A percentile compares a stretch with the other conserved stretches of the same genome.
phyloP scores from a whole-genome alignment of 2,797 vertebrate genomes.

The Hylomyscus alleni region DNA sequence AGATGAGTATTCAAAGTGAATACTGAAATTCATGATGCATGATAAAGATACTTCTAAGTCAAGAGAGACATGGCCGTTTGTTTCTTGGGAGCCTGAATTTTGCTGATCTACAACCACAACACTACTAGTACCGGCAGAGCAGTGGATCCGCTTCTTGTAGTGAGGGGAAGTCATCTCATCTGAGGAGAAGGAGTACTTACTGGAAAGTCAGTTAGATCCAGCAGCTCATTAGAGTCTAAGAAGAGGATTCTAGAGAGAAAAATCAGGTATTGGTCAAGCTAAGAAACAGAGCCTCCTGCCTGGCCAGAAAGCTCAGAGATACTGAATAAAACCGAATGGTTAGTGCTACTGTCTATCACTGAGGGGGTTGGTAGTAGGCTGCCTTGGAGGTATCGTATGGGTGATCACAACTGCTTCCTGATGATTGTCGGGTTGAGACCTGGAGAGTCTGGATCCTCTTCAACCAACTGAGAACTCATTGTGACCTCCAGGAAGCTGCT shows the following conservation, averaged over 20 bases:
- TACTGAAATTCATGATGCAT: not conserved
- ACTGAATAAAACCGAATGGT: constrained; percentile 46
- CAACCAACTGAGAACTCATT: not conserved
- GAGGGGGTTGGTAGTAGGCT: not conserved
- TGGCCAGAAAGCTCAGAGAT: constrained; percentile 50
- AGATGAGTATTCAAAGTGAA: constrained; percentile 16
- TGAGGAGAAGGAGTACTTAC: constrained; percentile 58
- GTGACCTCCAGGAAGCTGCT: not conserved
- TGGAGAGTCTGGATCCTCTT: not conserved
- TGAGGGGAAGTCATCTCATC: constrained; percentile 40
- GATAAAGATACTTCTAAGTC: constrained; percentile 20
- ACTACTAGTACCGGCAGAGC: not conserved
- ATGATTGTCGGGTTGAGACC: not conserved
- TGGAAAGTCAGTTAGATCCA: constrained; percentile 64
- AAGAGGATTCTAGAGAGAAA: constrained; percentile 45
- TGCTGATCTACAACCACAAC: not conserved
- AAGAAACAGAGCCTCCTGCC: constrained; percentile 49
- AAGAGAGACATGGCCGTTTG: constrained; percentile 3
- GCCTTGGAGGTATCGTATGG: constrained; percentile 4
- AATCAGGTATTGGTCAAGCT: constrained; percentile 63
- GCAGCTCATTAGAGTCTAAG: constrained; percentile 49
- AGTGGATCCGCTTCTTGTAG: not conserved
- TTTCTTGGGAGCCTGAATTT: constrained; percentile 36
- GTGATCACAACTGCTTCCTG: constrained; percentile 34
- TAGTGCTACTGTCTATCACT: constrained; percentile 8